phyloP scores from a whole-genome alignment of 2,797 vertebrate species.

The Spondyliosoma cantharus region DNA sequence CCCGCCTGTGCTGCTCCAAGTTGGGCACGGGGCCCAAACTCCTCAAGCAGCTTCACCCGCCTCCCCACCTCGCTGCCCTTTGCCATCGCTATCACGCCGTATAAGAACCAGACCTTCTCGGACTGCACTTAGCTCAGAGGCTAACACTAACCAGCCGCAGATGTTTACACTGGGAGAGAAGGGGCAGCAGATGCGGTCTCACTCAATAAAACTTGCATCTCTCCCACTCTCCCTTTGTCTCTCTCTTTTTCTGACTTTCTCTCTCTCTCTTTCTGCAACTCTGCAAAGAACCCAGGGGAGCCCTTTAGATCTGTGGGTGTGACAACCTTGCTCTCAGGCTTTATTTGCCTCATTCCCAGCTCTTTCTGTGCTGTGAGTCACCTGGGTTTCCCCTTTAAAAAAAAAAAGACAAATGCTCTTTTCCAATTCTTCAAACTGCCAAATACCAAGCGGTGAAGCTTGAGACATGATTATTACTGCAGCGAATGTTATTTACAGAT shows the following conservation, averaged over 20 bases:
- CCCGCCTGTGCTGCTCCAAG: constrained; percentile 65
- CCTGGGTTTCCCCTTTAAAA: constrained; percentile 74
- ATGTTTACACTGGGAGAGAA: constrained; percentile 84
- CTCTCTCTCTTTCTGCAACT: constrained; percentile 68
- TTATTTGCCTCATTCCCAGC: constrained; percentile 75
- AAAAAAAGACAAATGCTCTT: constrained; percentile 35
- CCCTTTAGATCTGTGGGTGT: constrained; percentile 82
- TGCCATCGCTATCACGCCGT: constrained; percentile 83
- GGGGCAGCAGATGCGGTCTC: constrained; percentile 83
- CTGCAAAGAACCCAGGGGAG: constrained; percentile 75
- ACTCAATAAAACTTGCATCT: constrained; percentile 86
- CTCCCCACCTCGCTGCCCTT: constrained; percentile 85
- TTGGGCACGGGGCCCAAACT: constrained; percentile 77
- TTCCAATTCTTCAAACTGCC: constrained; percentile 56
- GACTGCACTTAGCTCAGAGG: constrained; percentile 86
- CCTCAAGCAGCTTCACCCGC: constrained; percentile 67
- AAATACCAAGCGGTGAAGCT: constrained; percentile 51
- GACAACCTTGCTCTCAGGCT: constrained; percentile 72
- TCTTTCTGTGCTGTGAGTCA: constrained; percentile 76
- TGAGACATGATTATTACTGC: constrained; percentile 51
- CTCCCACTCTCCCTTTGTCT: constrained; percentile 75
- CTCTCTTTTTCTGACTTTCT: constrained; percentile 69
- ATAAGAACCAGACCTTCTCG: constrained; percentile 87
- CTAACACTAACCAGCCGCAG: constrained; percentile 89
- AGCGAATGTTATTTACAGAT: constrained; percentile 51